Evolutionary conservation across 2,888 invertebrate genomes (phyloP), one percentile per base, ranked within the genome.

Genomic region (Amblyjoppa proteus): DNA sequence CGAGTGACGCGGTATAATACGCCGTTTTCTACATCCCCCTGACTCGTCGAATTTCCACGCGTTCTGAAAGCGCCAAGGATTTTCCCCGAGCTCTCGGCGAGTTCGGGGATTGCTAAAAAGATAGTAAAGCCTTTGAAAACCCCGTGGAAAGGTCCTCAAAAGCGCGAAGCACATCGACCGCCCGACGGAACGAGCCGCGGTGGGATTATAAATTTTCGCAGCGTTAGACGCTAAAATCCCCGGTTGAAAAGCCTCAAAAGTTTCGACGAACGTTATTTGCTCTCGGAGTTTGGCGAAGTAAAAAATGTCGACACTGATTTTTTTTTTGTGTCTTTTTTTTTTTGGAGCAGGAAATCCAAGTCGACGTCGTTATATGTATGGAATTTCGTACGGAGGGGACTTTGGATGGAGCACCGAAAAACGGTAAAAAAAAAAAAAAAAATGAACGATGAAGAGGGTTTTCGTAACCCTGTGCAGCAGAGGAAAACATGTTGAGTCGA

Each of bases 171-270:
- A 66, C 76, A 66, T 76, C 76, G 68, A 61, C 66, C 66, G 53
- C 34, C 53, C 28, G 31, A n/a, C 34, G 49, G 34, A 51, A 34
- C 74, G 64, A 75, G 64, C 25, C 64, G 75, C 49, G 38, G 51
- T 66, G 66, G 68, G 76, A 66, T 76, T 76, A 76, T 68, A 68
- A 76, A 76, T 76, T 41, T 66, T 41, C n/a, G 53, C 28, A 31
- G 51, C 66, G 66, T 80, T 66, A 66, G 64, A 80, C 64, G 64
- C 25, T 20, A 34, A 34, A 38, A 71, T 53, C 75, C 75, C 70
- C 49, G 56, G 34, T 16, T 49, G 41, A 45, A 84, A 83, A 84
- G 70, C 79, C 75, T 34, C 56, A 64, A 80, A 84, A 80, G 53
- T 84, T 71, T 53, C 16, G 45, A 31, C 16, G 75, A 49, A 34